These are phyloP conservation scores for Thymelicus sylvestris DNA, from an alignment of 2,888 invertebrate species.

Conservation along the genomic window DNA sequence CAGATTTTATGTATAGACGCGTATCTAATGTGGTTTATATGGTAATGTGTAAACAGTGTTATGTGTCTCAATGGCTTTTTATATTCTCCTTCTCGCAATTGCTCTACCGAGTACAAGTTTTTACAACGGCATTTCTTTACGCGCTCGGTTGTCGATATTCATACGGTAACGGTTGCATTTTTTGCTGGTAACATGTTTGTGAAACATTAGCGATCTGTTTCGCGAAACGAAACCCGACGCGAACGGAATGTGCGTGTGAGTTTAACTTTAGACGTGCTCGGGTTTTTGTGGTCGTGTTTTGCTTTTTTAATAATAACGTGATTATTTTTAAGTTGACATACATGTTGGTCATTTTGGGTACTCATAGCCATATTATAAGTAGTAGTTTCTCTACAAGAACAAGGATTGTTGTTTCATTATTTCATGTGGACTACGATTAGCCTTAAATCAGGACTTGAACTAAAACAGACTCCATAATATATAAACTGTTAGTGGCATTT, in stretches of 20 bases:
- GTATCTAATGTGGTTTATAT: slow-evolving; percentile 24
- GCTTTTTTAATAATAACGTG: background rate
- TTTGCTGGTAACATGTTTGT: slow-evolving; percentile 14
- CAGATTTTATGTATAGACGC: slow-evolving; percentile 6
- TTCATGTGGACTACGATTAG: too few relatives aligned
- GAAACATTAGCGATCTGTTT: slow-evolving; percentile 22
- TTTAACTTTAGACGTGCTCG: background rate
- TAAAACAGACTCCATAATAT: too few relatives aligned
- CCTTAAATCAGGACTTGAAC: too few relatives aligned
- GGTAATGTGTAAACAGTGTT: slow-evolving; percentile 19
- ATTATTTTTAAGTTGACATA: too few relatives aligned
- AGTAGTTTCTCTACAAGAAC: too few relatives aligned
- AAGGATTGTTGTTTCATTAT: too few relatives aligned
- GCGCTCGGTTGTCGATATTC: slow-evolving; percentile 5
- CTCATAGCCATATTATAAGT: too few relatives aligned
- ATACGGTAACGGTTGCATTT: slow-evolving; percentile 20
- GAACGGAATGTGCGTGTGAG: slow-evolving; percentile 23
- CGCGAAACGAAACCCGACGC: slow-evolving; percentile 20
- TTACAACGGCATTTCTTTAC: background rate
- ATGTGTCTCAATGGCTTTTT: slow-evolving; percentile 30
- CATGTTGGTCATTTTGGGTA: too few relatives aligned
- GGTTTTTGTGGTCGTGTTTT: background rate
- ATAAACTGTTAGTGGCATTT: too few relatives aligned
- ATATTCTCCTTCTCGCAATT: slow-evolving; percentile 7
- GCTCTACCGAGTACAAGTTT: slow-evolving; percentile 1